Evolutionary conservation across 2,113 vertebrate genomes (phyloP).

Genomic region (Willisornis vidua): DNA sequence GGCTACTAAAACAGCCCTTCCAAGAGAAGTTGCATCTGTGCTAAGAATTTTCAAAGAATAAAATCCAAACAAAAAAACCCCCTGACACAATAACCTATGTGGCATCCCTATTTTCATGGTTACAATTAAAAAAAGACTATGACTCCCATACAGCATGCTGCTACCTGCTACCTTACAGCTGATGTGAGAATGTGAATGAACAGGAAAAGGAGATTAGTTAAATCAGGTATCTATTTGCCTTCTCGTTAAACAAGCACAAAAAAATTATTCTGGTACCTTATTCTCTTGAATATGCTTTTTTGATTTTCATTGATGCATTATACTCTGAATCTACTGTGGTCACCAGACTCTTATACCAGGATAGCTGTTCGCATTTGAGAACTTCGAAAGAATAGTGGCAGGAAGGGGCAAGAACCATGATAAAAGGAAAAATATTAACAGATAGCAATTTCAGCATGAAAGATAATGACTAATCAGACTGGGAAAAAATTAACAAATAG

Average conservation of each 20-base stretch:
- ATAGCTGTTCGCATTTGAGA: background rate
- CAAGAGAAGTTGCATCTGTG: background rate
- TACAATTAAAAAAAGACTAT: background rate
- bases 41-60: background rate
- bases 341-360: background rate
- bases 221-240: background rate
- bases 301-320: background rate
- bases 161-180: background rate
- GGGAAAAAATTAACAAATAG: slow-evolving; percentile 23
- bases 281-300: background rate
- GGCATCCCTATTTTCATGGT: background rate
- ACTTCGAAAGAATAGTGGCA: background rate
- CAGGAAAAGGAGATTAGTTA: background rate
- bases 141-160: background rate
- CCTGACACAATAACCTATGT: background rate
- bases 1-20: background rate
- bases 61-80: background rate
- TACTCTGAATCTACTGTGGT: background rate
- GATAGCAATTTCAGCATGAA: slow-evolving; percentile 4
- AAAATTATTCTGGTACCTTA: background rate
- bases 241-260: background rate
- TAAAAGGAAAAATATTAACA: background rate
- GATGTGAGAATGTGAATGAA: background rate
- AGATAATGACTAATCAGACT: background rate
- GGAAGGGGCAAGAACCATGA: background rate